Conservation (phyloP, 2,113 vertebrate genomes). For the Channa maculata region DNA sequence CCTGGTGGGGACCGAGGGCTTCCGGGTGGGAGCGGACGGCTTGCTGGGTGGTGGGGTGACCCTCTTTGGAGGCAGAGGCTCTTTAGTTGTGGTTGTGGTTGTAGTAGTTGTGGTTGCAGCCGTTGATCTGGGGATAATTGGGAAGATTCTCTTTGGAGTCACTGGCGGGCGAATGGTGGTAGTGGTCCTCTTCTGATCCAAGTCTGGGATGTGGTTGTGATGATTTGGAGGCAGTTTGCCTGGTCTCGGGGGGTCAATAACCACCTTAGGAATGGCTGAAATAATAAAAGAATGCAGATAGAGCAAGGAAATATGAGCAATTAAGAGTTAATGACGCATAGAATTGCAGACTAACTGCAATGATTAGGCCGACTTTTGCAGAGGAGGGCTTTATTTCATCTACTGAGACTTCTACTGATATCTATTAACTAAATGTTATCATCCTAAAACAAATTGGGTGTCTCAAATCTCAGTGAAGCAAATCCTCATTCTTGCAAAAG, state of each 20-base stretch:
- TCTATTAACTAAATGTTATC: constrained; percentile 60
- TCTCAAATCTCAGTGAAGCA: constrained; percentile 32
- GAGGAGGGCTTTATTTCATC: constrained; percentile 44
- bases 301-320: constrained; percentile 56
- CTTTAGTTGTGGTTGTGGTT: constrained; percentile 60
- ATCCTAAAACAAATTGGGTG: constrained; percentile 34
- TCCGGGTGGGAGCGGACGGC: constrained; percentile 56
- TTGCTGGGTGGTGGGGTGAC: constrained; percentile 59
- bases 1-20: constrained; percentile 67
- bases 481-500: constrained; percentile 24
- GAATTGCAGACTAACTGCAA: constrained; percentile 51
- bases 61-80: constrained; percentile 52
- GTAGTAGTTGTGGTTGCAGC: constrained; percentile 62
- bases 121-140: constrained; percentile 51
- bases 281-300: constrained; percentile 56
- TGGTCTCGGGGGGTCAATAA: constrained; percentile 85
- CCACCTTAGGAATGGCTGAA: constrained; percentile 86
- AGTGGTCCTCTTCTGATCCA: constrained; percentile 79
- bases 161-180: constrained; percentile 72
- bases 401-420: constrained; percentile 45
- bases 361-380: constrained; percentile 49
- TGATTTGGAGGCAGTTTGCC: constrained; percentile 78
- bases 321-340: constrained; percentile 58
- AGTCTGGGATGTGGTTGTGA: constrained; percentile 85
- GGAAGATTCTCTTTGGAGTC: constrained; percentile 69